Conservation (phyloP, 2,888 invertebrate genomes). For the Adelphocoris suturalis region DNA sequence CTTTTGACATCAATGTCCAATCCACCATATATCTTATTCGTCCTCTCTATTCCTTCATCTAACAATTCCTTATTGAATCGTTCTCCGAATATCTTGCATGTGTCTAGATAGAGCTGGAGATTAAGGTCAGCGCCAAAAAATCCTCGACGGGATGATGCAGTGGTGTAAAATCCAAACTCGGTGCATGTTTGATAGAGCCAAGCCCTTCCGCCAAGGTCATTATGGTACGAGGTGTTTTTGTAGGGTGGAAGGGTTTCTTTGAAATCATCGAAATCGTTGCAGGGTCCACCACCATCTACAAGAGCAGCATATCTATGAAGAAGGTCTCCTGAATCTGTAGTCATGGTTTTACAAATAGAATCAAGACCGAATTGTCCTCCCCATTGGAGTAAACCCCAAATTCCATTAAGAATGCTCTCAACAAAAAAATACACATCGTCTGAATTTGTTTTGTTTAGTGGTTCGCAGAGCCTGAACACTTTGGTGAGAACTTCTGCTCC, state of each 20-base stretch:
- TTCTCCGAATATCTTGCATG: slow-evolving; percentile 89
- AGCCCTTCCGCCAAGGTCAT: slow-evolving; percentile 82
- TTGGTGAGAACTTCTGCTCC: slow-evolving; percentile 79
- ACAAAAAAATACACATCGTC: slow-evolving; percentile 89
- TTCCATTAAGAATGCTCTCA: slow-evolving; percentile 88
- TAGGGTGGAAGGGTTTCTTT: slow-evolving; percentile 85
- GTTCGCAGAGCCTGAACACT: slow-evolving; percentile 85
- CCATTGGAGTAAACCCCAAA: slow-evolving; percentile 95
- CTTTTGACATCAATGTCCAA: slow-evolving; percentile 83
- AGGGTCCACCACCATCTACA: slow-evolving; percentile 82
- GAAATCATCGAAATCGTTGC: slow-evolving; percentile 89
- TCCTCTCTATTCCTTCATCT: slow-evolving; percentile 83
- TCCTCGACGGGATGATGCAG: slow-evolving; percentile 81
- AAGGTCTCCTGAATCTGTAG: slow-evolving; percentile 77
- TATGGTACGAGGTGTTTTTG: slow-evolving; percentile 78
- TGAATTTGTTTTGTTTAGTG: slow-evolving; percentile 82
- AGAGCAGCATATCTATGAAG: slow-evolving; percentile 83
- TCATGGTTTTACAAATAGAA: slow-evolving; percentile 88
- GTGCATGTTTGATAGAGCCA: slow-evolving; percentile 98
- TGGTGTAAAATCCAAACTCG: slow-evolving; percentile 97
- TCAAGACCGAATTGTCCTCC: slow-evolving; percentile 92
- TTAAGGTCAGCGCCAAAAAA: slow-evolving; percentile 89
- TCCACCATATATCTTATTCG: slow-evolving; percentile 89
- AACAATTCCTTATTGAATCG: slow-evolving; percentile 84
- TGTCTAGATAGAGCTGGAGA: slow-evolving; percentile 87